phyloP scores from a whole-genome alignment of 1,140 invertebrate species.

The Eulimnadia texana region DNA sequence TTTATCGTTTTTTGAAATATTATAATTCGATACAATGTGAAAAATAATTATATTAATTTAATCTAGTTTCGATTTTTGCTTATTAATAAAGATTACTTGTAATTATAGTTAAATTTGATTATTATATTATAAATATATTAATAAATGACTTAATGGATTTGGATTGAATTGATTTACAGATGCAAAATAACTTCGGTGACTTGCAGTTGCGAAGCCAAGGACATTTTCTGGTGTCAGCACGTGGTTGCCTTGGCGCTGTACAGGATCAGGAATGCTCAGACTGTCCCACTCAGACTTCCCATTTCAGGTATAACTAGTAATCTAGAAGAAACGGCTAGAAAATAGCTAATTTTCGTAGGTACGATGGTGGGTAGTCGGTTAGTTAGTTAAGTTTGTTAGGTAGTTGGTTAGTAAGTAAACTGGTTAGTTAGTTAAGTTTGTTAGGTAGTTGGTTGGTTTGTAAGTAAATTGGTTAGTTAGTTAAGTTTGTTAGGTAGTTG shows the following conservation, averaged over 20 bases:
- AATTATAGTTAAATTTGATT: too few relatives aligned
- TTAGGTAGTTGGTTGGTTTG: too few relatives aligned
- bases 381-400: neutral
- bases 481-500: too few relatives aligned
- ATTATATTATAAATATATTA: too few relatives aligned
- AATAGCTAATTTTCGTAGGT: neutral
- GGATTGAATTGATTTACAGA: too few relatives aligned
- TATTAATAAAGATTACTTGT: too few relatives aligned
- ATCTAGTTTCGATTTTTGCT: too few relatives aligned
- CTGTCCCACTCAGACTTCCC: constrained; percentile 62
- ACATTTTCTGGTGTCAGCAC: constrained; percentile 86
- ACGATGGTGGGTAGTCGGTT: neutral
- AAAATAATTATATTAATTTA: neutral
- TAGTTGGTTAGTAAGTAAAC: too few relatives aligned
- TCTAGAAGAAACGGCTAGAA: neutral
- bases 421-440: too few relatives aligned
- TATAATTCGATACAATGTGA: neutral
- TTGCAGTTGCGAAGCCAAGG: constrained; percentile 71
- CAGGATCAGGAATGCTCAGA: constrained; percentile 66
- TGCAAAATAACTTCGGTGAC: constrained; percentile 80
- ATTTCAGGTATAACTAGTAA: constrained; percentile 51
- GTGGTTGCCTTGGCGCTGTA: constrained; percentile 77
- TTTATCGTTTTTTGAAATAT: neutral
- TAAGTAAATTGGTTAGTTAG: too few relatives aligned
- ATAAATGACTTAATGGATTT: too few relatives aligned